Evolutionary conservation across 1,140 invertebrate genomes (phyloP), one percentile per base, ranked within the genome.

Genomic region (Cataglyphis hispanica): DNA sequence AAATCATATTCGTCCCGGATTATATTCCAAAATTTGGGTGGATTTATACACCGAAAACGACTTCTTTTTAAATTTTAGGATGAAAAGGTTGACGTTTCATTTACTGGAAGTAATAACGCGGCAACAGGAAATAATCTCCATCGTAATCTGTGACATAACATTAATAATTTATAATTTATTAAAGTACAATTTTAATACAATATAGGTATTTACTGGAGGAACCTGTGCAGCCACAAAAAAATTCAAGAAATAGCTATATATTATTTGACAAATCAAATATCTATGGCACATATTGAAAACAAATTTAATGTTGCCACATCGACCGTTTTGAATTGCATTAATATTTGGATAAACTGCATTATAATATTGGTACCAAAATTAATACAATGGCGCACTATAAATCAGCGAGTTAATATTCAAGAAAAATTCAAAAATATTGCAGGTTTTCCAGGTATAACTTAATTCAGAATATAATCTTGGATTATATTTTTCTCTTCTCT

Each of bases 271-370:
- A 5, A 50, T 70, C 67, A 70, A 70, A 11, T 70, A 53, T 70
- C 43, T 1, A 70, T 70, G 43, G 1, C 25, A 31, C 40, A 70
- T 53, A 70, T 70, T 50, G 67, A 25, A 1, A 8, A 70, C n/a
- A 70, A 70, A 70, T 70, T 70, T 70, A 16, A 70, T 31, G 0
- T 70, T 19, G 66, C 43, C 31, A 53, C 25, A 70, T 70, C 67
- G 10, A 70, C 27, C 5, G 25, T 70, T 70, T 31, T 8, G 1
- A 31, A 70, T 70, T 70, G 43, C 25, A 53, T 53, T 31, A 70
- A 7, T 53, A 50, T 16, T 7, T 69, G 34, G 22, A 69, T 69
- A 69, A 69, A 69, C 0, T 46, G 67, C n/a, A n/a, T 50, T 8
- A 8, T 70, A 70, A 27, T n/a, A 53, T 53, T 70, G 8, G 25